phyloP scores from a whole-genome alignment of 2,888 invertebrate species.

The Merodon equestris region DNA sequence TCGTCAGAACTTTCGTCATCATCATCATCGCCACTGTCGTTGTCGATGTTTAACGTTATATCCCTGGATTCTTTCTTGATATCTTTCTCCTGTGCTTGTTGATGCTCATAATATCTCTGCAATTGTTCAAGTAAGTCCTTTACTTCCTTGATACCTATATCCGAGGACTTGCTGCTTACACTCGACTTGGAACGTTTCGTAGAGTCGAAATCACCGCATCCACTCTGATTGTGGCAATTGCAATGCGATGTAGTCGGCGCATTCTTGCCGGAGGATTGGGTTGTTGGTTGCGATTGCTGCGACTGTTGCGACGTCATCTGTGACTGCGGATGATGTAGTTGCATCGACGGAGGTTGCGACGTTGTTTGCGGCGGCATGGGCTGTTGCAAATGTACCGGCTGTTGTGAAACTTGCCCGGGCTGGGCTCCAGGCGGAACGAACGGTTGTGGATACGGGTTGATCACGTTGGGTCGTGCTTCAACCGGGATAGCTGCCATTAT shows the following conservation, averaged over 20 bases:
- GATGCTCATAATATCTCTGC: slow-evolving; percentile 46
- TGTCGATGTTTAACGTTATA: slow-evolving; percentile 25
- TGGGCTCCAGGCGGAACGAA: neutral
- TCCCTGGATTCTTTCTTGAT: neutral
- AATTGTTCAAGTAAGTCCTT: slow-evolving; percentile 70
- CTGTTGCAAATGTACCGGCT: neutral
- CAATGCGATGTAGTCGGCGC: neutral
- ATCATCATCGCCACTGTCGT: slow-evolving; percentile 72
- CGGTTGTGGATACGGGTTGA: slow-evolving; percentile 38
- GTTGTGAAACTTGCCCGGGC: no score
- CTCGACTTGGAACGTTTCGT: slow-evolving; percentile 57
- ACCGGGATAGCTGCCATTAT: slow-evolving; percentile 68
- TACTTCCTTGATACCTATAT: slow-evolving; percentile 73
- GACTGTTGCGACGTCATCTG: neutral
- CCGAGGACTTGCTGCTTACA: slow-evolving; percentile 73
- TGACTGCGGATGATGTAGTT: no score
- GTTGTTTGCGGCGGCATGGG: neutral
- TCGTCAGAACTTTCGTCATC: slow-evolving; percentile 74
- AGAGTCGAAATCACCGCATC: slow-evolving; percentile 4
- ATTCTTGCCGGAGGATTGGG: no score
- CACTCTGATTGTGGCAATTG: slow-evolving; percentile 5
- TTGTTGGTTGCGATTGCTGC: neutral
- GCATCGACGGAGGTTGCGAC: slow-evolving; percentile 1
- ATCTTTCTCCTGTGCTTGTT: slow-evolving; percentile 24
- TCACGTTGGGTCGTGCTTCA: slow-evolving; percentile 30